phyloP scores from a whole-genome alignment of 2,797 vertebrate species.

The Heteromormyrus szaboi region DNA sequence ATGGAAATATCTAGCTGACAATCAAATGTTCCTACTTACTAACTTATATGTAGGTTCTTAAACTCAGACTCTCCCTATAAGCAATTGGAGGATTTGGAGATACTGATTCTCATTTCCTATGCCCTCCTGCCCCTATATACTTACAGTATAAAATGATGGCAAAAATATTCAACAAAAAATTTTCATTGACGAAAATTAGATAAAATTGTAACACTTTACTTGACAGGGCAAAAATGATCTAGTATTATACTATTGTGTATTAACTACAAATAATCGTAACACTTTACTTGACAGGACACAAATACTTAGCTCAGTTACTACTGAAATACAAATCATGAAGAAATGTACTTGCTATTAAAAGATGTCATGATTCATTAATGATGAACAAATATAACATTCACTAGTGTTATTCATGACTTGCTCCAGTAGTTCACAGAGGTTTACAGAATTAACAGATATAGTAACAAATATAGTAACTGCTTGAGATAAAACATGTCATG shows the following conservation, averaged over 20 bases:
- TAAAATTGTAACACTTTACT: not conserved
- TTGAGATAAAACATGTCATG: not conserved
- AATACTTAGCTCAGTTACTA: not conserved
- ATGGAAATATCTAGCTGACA: not conserved
- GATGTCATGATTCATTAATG: not conserved
- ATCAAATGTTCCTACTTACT: not conserved
- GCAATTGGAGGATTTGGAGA: not conserved
- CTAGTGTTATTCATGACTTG: not conserved
- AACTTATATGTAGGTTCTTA: not conserved
- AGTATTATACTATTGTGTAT: not conserved
- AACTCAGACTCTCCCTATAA: not conserved
- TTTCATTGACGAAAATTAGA: not conserved
- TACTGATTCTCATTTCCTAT: not conserved
- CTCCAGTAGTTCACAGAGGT: not conserved
- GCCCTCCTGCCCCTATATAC: not conserved
- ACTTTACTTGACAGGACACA: not conserved
- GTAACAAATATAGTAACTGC: not conserved
- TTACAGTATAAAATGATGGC: not conserved
- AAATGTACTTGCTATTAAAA: not conserved
- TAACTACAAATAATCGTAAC: not conserved
- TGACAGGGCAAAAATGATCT: not conserved
- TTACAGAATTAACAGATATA: not conserved
- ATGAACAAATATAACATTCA: not conserved
- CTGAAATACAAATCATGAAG: not conserved
- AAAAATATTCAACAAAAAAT: not conserved